phyloP scores from a whole-genome alignment of 2,797 vertebrate genomes.

The Thaleichthys pacificus region DNA sequence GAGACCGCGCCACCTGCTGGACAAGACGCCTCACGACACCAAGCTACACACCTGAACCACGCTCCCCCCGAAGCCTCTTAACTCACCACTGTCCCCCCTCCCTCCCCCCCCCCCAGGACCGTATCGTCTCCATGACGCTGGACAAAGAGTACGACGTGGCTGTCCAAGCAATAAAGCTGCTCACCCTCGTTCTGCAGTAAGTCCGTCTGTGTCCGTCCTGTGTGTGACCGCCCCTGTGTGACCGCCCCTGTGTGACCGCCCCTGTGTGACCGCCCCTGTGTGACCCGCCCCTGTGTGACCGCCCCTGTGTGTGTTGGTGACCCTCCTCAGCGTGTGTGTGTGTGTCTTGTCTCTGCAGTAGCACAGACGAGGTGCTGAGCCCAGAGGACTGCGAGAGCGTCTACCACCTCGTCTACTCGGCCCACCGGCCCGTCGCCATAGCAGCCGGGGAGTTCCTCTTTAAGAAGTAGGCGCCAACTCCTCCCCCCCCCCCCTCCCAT shows the following conservation, averaged over 20 bases:
- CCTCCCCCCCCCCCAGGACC: constrained; percentile 79
- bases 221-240: too few relatives aligned
- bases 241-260: too few relatives aligned
- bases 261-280: too few relatives aligned
- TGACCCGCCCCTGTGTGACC: too few relatives aligned
- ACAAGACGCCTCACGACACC: constrained; percentile 20
- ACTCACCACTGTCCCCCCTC: neutral
- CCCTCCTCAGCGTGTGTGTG: constrained; percentile 1
- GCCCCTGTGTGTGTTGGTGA: too few relatives aligned
- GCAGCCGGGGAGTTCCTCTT: constrained; percentile 98
- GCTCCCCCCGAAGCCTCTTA: neutral
- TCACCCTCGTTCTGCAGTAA: constrained; percentile 98
- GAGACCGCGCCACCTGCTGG: constrained; percentile 72
- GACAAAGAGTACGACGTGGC: constrained; percentile 99
- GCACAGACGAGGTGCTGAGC: constrained; percentile 95
- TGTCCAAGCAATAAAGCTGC: constrained; percentile 99
- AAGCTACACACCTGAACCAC: neutral
- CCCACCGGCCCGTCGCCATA: constrained; percentile 94
- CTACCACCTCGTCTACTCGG: constrained; percentile 98
- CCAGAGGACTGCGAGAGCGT: constrained; percentile 99
- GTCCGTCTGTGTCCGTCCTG: constrained; percentile 51
- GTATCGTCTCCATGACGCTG: constrained; percentile 99
- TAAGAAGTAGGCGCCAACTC: constrained; percentile 85
- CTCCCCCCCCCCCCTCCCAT: neutral
- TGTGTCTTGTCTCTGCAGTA: constrained; percentile 74